These are phyloP conservation scores for Spicauda simplicius DNA, from an alignment of 2,888 invertebrate genomes.

Conservation along the genomic window DNA sequence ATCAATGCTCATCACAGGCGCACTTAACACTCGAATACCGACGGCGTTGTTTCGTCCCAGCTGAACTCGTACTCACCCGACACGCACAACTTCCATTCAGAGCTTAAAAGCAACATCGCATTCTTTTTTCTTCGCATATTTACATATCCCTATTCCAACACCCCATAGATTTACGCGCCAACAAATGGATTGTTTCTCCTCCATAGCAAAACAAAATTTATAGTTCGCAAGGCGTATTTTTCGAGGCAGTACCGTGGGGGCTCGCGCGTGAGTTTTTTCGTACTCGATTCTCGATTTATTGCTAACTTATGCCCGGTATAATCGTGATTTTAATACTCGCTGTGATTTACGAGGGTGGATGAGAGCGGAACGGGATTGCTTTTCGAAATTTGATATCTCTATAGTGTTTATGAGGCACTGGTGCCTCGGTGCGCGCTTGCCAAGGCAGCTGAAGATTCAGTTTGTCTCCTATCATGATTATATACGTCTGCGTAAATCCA, in stretches of 20 bases:
- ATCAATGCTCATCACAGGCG: conserved; percentile 16
- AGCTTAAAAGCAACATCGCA: conserved; percentile 34
- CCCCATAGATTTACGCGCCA: conserved; percentile 73
- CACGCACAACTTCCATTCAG: conserved; percentile 29
- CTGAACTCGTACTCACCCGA: conserved; percentile 8
- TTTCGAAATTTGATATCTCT: conserved; percentile 82
- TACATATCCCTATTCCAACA: conserved; percentile 66
- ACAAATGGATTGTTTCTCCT: conserved; percentile 77
- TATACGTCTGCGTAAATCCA: neutral
- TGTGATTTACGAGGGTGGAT: conserved; percentile 75
- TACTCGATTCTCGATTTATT: conserved; percentile 77
- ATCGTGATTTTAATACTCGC: conserved; percentile 81
- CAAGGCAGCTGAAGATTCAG: conserved; percentile 29
- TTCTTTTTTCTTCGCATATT: conserved; percentile 53
- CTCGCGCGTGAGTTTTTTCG: conserved; percentile 52
- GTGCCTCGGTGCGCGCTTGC: conserved; percentile 52
- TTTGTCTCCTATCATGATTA: conserved; percentile 11
- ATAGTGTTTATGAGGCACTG: conserved; percentile 75
- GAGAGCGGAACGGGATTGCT: conserved; percentile 67
- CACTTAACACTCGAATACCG: conserved; percentile 16
- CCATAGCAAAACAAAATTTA: conserved; percentile 56
- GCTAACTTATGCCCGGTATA: conserved; percentile 79
- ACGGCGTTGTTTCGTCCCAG: conserved; percentile 22
- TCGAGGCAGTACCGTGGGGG: conserved; percentile 50
- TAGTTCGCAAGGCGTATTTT: conserved; percentile 61